Base-by-base conservation (phyloP, 2,888 invertebrate genomes). In the Drosophila merina region DNA sequence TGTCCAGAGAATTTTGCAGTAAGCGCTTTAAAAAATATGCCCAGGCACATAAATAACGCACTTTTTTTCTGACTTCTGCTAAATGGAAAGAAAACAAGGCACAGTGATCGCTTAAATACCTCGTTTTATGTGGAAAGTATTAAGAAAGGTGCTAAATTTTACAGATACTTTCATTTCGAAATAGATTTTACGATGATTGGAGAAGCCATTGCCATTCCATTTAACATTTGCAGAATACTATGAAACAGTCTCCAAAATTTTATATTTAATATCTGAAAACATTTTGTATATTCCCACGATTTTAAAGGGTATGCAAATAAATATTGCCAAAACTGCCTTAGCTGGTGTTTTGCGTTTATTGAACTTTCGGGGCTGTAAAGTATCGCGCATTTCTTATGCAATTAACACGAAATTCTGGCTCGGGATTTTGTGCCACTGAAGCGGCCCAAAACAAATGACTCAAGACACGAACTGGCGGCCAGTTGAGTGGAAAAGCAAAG, bases 331-430 rank as follows among this genome's bases (percentile, higher is more conserved):
- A 7, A n/a, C 28, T 47, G 57, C 6, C 40, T 25, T n/a, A 20
- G 12, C 55, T 6, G 28, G 20, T 62, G 72, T 71, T 70, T 74
- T 56, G 75, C 87, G 84, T 84, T 87, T 84, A 79, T 84, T 84
- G 87, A 84, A 87, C 84, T 74, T 78, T 75, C 74, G 69, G 80
- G 12, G 8, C 14, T 69, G 77, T 74, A 72, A 77, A 71, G 73
- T 68, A 57, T 64, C 62, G 74, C 69, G 66, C 78, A 78, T 84
- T 84, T 81, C 75, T 82, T 82, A 82, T 82, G 84, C 85, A 82
- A 82, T 84, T 86, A 82, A 77, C 76, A 82, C 86, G 74, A 83
- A 70, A 64, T 70, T 72, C 63, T 55, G 74, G 62, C 52, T 49
- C 67, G 68, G 57, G 49, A 30, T 20, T 33, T 2, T 28, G 9